phyloP scores from a whole-genome alignment of 2,888 invertebrate species.

The Pegoplata infirma region DNA sequence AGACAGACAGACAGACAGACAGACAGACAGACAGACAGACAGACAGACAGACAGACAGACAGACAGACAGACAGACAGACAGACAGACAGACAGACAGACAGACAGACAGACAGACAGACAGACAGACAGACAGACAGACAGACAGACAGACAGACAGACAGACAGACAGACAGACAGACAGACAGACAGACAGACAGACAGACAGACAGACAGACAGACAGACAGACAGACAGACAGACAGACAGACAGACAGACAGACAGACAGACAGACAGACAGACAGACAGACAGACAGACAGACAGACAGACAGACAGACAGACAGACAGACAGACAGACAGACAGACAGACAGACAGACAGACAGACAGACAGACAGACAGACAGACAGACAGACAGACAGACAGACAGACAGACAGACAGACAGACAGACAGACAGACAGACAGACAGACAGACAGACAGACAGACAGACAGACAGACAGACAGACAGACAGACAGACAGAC shows the following conservation, averaged over 20 bases:
- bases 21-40: neutral
- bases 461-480: neutral
- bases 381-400: neutral
- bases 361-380: neutral
- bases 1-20: neutral
- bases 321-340: neutral
- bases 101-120: neutral
- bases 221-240: neutral
- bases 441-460: neutral
- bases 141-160: neutral
- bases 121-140: neutral
- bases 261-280: neutral
- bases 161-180: neutral
- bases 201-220: neutral
- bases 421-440: neutral
- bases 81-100: neutral
- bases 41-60: neutral
- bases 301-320: neutral
- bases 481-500: neutral
- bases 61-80: neutral
- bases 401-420: neutral
- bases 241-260: neutral
- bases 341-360: neutral
- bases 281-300: neutral
- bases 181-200: neutral